These are phyloP conservation scores for Poicephalus meyeri DNA, from an alignment of 2,113 vertebrate species.

Conservation along the genomic window DNA sequence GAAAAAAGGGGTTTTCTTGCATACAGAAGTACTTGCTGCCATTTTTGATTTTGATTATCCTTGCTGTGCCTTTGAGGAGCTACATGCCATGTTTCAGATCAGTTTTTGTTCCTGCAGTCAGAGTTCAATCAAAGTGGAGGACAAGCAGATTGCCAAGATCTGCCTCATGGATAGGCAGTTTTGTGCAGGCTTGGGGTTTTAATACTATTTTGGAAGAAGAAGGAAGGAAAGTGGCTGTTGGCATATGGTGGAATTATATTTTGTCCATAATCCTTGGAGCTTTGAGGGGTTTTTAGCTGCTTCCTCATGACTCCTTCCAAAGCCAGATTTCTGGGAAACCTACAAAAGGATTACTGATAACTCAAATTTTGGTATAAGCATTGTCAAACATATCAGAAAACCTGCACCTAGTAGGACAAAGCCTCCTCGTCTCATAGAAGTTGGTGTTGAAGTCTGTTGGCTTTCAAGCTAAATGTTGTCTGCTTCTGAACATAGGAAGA, in stretches of 20 bases:
- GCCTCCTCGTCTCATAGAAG: neutral
- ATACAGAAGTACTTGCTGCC: neutral
- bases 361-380: neutral
- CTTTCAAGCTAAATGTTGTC: neutral
- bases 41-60: neutral
- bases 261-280: neutral
- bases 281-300: neutral
- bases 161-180: neutral
- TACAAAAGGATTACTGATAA: neutral
- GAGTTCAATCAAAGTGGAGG: rapidly evolving
- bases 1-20: neutral
- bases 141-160: neutral
- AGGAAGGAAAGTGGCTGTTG: neutral
- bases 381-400: neutral
- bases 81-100: neutral
- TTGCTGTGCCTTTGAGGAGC: neutral
- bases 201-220: neutral
- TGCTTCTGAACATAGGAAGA: neutral
- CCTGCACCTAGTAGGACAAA: neutral
- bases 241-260: neutral
- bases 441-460: neutral
- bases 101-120: neutral
- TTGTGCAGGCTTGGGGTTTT: neutral
- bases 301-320: neutral
- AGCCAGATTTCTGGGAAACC: neutral